A percentile compares a stretch with the other conserved stretches of the same genome.
Evolutionary conservation across 1,140 invertebrate species (phyloP).

Genomic region (Sitophilus oryzae): DNA sequence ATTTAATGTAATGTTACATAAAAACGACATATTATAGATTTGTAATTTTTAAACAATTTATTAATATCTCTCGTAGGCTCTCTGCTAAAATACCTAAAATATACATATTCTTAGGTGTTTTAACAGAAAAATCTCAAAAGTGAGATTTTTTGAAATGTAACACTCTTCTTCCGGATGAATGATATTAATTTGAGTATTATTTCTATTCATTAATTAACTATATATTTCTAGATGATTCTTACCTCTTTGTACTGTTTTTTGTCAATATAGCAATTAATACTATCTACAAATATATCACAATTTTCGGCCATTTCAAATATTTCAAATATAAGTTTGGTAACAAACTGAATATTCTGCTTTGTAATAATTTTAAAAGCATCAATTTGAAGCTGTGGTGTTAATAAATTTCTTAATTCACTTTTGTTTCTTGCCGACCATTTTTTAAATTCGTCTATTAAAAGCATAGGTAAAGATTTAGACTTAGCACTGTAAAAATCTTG

Average conservation of each 20-base stretch:
- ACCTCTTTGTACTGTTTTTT: conserved; percentile 57
- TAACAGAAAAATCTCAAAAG: no score
- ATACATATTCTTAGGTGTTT: no score
- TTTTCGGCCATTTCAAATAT: conserved; percentile 51
- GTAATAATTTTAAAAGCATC: conserved; percentile 55
- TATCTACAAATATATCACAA: conserved; percentile 49
- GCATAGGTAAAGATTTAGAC: conserved; percentile 50
- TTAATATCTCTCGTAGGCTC: no score
- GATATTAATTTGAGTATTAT: no score
- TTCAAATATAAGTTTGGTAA: conserved; percentile 50
- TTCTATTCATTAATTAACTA: no score
- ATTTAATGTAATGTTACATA: no score
- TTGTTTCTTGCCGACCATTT: conserved; percentile 44
- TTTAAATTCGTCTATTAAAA: conserved; percentile 56
- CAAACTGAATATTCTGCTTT: conserved; percentile 48
- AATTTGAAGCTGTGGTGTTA: conserved; percentile 51
- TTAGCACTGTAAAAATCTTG: conserved; percentile 53
- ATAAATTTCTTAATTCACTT: conserved; percentile 39
- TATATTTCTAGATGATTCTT: conserved; percentile 11
- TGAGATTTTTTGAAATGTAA: no score
- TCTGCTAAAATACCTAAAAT: no score
- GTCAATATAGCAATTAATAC: conserved; percentile 49
- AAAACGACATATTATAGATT: no score
- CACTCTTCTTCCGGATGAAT: no score
- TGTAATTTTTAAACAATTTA: no score